A percentile compares a stretch with the other conserved stretches of the same genome.
These are phyloP conservation scores for Polyommatus iphigenia DNA, from an alignment of 2,888 invertebrate genomes.

Conservation along the genomic window DNA sequence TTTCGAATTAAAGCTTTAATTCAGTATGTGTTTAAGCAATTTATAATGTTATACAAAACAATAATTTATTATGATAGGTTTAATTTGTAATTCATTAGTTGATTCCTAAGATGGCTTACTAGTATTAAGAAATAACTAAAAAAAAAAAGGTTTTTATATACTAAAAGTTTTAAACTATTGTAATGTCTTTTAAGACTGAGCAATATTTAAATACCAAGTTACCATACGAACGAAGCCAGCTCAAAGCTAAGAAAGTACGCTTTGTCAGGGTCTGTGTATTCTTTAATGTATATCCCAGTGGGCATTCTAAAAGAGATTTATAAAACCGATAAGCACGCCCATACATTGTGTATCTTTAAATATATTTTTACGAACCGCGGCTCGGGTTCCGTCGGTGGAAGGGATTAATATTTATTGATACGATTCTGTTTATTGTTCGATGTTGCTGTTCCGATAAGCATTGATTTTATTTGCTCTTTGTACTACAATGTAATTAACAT, in stretches of 20 bases:
- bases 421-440: not conserved
- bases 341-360: slow-evolving; percentile 6
- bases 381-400: not conserved
- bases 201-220: too few species aligned
- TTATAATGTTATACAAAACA: too few species aligned
- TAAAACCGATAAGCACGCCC: slow-evolving; percentile 21
- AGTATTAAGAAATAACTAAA: too few species aligned
- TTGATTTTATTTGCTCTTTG: not conserved
- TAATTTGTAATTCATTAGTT: too few species aligned
- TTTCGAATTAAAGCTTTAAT: too few species aligned
- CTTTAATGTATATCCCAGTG: slow-evolving; percentile 22
- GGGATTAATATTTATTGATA: slow-evolving; percentile 16
- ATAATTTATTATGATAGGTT: too few species aligned
- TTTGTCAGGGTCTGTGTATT: slow-evolving; percentile 4
- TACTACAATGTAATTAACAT: too few species aligned
- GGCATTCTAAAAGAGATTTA: slow-evolving; percentile 25
- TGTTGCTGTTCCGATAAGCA: not conserved
- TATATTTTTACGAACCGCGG: slow-evolving; percentile 8
- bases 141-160: too few species aligned
- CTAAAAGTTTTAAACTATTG: too few species aligned
- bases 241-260: not conserved
- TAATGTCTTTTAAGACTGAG: too few species aligned
- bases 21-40: too few species aligned
- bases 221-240: not conserved
- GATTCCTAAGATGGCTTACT: too few species aligned